phyloP scores from a whole-genome alignment of 2,797 vertebrate species.

The Linurgus olivaceus region DNA sequence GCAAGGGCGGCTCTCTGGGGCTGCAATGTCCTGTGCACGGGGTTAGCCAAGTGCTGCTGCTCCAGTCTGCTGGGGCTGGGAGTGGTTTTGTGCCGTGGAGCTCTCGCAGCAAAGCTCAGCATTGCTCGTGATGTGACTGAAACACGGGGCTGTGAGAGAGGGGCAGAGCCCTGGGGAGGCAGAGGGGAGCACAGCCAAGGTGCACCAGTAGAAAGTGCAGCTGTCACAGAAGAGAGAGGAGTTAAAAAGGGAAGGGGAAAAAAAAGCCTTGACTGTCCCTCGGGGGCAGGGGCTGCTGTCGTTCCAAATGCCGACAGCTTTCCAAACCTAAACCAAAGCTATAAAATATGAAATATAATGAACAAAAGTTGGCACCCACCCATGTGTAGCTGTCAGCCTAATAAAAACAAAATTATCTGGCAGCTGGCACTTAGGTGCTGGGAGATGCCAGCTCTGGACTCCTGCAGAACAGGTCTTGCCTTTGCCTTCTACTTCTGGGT shows the following conservation, averaged over 20 bases:
- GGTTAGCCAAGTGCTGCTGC: neutral
- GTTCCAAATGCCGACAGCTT: constrained; percentile 69
- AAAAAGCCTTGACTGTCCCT: constrained; percentile 49
- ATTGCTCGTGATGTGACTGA: neutral
- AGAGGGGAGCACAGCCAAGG: neutral
- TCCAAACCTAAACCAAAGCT: constrained; percentile 69
- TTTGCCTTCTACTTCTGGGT: neutral
- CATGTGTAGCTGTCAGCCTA: constrained; percentile 73
- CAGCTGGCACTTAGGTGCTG: constrained; percentile 72
- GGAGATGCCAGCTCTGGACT: constrained; percentile 54
- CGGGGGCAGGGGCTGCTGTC: constrained; percentile 62
- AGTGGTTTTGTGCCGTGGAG: neutral
- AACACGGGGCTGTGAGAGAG: neutral
- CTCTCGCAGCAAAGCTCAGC: neutral
- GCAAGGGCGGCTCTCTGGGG: neutral
- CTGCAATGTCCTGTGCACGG: neutral
- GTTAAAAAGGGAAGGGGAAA: constrained; percentile 41
- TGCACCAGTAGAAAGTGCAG: constrained; percentile 60
- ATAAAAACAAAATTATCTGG: constrained; percentile 78
- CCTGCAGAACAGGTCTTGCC: constrained; percentile 44
- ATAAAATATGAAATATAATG: constrained; percentile 76
- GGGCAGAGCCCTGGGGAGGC: constrained; percentile 11
- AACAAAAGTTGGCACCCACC: constrained; percentile 71
- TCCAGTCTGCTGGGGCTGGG: neutral
- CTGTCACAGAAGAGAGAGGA: constrained; percentile 59